Evolutionary conservation across 2,797 vertebrate species (phyloP), one percentile per base, ranked within the genome.

Genomic region (Rhincodon typus): DNA sequence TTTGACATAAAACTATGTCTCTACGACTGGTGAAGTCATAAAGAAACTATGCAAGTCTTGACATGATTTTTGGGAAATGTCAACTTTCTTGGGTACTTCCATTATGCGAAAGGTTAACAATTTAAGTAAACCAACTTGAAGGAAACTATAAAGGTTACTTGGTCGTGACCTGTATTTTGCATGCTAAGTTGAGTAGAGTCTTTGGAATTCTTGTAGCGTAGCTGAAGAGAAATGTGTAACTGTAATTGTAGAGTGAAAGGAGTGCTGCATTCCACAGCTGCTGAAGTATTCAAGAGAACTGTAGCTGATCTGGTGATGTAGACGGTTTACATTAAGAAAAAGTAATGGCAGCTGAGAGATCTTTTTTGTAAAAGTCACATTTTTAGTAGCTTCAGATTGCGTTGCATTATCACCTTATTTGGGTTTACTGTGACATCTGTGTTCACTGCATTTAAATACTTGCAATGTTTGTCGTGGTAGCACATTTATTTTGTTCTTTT

Each of bases 201-300:
- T 17, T n/a, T 34, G 57, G 3, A 66, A n/a, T 91, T 91, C 50
- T 88, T 57, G 86, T 27, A 88, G 30, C 34, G 57, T 66, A 66
- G 27, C 53, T 66, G 87, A 57, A 90, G 53, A 90, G 87, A 90
- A 90, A 90, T 90, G 13, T 62, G 30, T 90, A 90, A 62, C 30
- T 62, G 27, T 90, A 66, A 34, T 90, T 62, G 46, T 6, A 46
- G 7, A 62, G 34, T 62, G 57, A 87, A 87, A 87, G 25, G 86
- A 91, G 88, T n/a, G 53, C 57, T 91, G 88, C 88, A 91, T 91
- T 91, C 88, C 88, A 66, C 57, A 91, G 88, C 88, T n/a, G 57
- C 34, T 66, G 88, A 91, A 66, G 17, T 91, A 91, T 62, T n/a
- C 88, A 66, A 66, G 87, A 15, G 34, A 90, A 91, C 62, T 66